Evolutionary conservation across 2,888 invertebrate genomes (phyloP).

Genomic region (Asteroscopus sphinx): DNA sequence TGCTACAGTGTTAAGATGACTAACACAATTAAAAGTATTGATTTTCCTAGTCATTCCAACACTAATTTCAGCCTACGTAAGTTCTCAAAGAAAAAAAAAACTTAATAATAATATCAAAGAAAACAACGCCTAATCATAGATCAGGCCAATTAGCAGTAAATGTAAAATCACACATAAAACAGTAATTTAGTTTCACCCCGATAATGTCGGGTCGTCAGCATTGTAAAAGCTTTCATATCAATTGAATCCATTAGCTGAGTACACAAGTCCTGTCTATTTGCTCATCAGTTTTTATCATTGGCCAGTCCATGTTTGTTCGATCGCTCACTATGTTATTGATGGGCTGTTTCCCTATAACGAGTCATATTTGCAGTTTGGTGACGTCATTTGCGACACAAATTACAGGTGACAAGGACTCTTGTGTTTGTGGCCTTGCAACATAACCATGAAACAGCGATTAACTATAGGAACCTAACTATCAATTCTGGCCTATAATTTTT

Average conservation of each 20-base stretch:
- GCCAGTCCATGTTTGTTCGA: slow-evolving; percentile 86
- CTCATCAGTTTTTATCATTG: slow-evolving; percentile 90
- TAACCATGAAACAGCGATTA: slow-evolving; percentile 42
- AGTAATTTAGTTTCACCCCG: slow-evolving; percentile 76
- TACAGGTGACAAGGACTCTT: slow-evolving; percentile 61
- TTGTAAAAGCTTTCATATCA: slow-evolving; percentile 90
- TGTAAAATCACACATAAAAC: slow-evolving; percentile 48
- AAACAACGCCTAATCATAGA: slow-evolving; percentile 36
- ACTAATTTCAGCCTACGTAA: too few species aligned
- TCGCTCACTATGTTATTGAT: slow-evolving; percentile 88
- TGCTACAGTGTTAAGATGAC: not conserved
- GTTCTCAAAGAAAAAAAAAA: not conserved
- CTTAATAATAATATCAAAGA: too few species aligned
- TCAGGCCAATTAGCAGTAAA: slow-evolving; percentile 44
- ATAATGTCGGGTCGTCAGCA: slow-evolving; percentile 83
- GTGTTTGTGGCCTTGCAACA: slow-evolving; percentile 34
- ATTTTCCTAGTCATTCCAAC: not conserved
- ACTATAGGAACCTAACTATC: not conserved
- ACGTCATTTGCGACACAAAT: slow-evolving; percentile 66
- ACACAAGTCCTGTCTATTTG: slow-evolving; percentile 88
- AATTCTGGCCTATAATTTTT: too few species aligned
- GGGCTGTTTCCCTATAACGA: slow-evolving; percentile 78
- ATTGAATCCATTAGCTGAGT: slow-evolving; percentile 90
- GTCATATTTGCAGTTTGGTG: slow-evolving; percentile 63
- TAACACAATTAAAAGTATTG: not conserved